phyloP scores from a whole-genome alignment of 2,113 vertebrate genomes.

The Probosciger aterrimus region DNA sequence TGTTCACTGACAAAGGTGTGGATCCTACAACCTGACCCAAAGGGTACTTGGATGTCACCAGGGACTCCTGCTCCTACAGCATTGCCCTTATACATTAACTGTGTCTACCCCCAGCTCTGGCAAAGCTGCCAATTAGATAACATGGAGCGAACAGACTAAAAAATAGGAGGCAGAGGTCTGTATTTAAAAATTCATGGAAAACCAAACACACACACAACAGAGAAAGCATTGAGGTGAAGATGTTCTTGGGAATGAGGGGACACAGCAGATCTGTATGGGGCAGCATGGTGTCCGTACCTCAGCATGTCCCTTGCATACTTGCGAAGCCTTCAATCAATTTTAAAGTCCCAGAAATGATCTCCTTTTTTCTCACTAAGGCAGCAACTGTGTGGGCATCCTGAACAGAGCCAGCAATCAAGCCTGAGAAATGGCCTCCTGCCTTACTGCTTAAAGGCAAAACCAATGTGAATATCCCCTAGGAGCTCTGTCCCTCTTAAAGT shows the following conservation, averaged over 20 bases:
- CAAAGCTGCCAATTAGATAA: not conserved
- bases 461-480: not conserved
- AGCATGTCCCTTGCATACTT: not conserved
- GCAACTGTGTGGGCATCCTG: not conserved
- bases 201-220: accelerated
- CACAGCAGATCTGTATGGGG: not conserved
- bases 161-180: not conserved
- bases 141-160: accelerated
- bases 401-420: not conserved
- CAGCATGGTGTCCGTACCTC: not conserved
- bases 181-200: not conserved
- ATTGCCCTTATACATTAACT: accelerated
- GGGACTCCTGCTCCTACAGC: not conserved
- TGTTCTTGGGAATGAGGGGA: not conserved
- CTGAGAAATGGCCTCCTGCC: not conserved
- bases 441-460: not conserved
- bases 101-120: not conserved
- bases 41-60: not conserved
- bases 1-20: accelerated
- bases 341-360: not conserved
- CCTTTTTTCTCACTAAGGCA: not conserved
- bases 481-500: not conserved
- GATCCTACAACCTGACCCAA: not conserved
- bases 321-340: not conserved
- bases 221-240: not conserved